Base-by-base conservation (phyloP, 2,113 vertebrate species). In the Numenius arquata region DNA sequence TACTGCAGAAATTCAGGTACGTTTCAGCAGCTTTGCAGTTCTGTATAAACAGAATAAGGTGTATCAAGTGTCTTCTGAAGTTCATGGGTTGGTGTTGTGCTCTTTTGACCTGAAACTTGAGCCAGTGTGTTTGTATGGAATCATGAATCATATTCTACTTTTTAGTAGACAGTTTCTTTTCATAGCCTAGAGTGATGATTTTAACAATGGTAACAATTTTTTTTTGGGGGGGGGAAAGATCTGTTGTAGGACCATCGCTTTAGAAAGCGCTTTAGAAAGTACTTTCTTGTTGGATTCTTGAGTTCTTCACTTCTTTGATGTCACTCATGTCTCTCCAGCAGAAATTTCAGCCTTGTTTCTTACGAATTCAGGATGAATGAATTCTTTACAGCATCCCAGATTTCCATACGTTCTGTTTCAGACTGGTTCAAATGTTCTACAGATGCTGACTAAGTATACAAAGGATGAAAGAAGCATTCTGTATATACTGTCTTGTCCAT, bases 1-100 rank as follows among this genome's bases (percentile, higher is more conserved):
- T 86, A 99, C 99, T 67, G 99, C 99, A 41, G 99, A 99, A 98
- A 99, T 99, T 77, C 99, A 99, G 99, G 99, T 99, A 96, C 13
- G 17, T 90, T 96, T 72, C 45, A 9, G 56, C 53, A 56, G 41
- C 66, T 66, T 79, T 75, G 55, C 32, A 43, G 43, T 61, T 90
- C 47, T 45, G 11, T 58, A 20, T 65, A 50, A 70, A 40, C 43
- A 82, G 30, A 89, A 5, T 27, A 40, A 52, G 36, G 72, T 4
- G 20, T 53, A 19, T 68, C 4, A 5, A 55, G 17, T 45, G 30
- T 48, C 71, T 55, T 50, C 29, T 89, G 20, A 48, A n/a, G 52
- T 72, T 61, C n/a, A 34, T 85, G 70, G 36, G 19, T n/a, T 36
- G 74, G 27, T 21, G 3, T 72, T 79, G 27, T 13, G 36, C 50